Percentiles rank a stretch among this genome's conserved stretches.
Conservation (phyloP, 2,113 vertebrate species). For the Melanocharis versteri region DNA sequence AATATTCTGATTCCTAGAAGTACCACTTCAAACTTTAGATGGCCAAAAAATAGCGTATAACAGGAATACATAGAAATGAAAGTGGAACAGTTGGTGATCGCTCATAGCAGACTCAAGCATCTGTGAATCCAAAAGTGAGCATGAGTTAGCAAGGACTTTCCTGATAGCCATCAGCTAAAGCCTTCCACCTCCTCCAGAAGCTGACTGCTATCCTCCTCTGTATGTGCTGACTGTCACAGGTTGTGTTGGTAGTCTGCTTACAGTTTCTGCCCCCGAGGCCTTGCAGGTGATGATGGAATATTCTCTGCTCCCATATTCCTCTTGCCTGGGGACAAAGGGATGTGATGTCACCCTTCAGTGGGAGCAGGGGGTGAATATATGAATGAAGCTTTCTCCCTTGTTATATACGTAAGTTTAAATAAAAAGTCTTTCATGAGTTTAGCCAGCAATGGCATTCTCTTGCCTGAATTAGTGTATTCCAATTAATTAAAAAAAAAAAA, state of each 20-base stretch:
- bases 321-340: background rate
- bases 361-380: background rate
- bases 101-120: background rate
- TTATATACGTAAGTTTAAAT: background rate
- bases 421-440: background rate
- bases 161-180: background rate
- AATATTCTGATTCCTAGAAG: background rate
- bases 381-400: background rate
- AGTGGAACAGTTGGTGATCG: background rate
- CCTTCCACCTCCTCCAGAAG: background rate
- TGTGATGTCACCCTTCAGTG: accelerated
- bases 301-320: background rate
- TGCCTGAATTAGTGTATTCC: background rate
- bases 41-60: accelerated
- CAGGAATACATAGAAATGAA: background rate
- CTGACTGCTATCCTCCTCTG: background rate
- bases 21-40: background rate
- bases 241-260: background rate
- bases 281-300: background rate
- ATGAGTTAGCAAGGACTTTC: background rate
- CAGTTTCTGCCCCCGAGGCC: accelerated
- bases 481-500: background rate
- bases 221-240: accelerated
- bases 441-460: background rate
- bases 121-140: background rate